Evolutionary conservation across 2,113 vertebrate species (phyloP).

Genomic region (Leucoraja erinaceus): DNA sequence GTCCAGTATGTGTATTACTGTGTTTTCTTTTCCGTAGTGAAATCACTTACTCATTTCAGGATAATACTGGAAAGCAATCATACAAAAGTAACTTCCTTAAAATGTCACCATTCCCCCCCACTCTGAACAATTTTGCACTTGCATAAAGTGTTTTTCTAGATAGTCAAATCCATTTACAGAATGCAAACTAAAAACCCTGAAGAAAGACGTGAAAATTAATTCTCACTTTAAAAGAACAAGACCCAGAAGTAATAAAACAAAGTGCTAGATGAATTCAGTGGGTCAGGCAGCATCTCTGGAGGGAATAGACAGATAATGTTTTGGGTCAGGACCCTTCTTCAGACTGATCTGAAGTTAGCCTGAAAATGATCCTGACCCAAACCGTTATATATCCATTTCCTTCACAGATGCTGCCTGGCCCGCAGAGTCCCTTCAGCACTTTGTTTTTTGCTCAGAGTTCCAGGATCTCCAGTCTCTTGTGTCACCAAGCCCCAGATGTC

Average conservation of each 20-base stretch:
- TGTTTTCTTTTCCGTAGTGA: neutral
- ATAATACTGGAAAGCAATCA: neutral
- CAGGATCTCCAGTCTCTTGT: no score
- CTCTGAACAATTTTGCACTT: neutral
- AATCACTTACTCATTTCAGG: neutral
- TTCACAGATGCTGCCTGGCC: no score
- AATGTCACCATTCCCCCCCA: no score
- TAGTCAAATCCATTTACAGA: neutral
- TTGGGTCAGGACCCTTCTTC: no score
- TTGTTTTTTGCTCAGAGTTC: no score
- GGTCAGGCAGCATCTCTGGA: no score
- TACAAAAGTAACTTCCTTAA: neutral
- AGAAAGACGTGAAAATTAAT: neutral
- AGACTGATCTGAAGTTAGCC: no score
- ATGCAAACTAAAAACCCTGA: neutral
- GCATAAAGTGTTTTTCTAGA: neutral
- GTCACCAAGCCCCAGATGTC: neutral
- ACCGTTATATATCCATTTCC: no score
- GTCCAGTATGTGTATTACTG: neutral
- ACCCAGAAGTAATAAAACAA: neutral
- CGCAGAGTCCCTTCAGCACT: no score
- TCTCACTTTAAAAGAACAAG: neutral
- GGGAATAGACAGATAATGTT: no score
- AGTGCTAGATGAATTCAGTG: neutral
- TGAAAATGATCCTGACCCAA: no score